These are phyloP conservation scores for Philereme transversata DNA, from an alignment of 2,888 invertebrate species.

Conservation along the genomic window DNA sequence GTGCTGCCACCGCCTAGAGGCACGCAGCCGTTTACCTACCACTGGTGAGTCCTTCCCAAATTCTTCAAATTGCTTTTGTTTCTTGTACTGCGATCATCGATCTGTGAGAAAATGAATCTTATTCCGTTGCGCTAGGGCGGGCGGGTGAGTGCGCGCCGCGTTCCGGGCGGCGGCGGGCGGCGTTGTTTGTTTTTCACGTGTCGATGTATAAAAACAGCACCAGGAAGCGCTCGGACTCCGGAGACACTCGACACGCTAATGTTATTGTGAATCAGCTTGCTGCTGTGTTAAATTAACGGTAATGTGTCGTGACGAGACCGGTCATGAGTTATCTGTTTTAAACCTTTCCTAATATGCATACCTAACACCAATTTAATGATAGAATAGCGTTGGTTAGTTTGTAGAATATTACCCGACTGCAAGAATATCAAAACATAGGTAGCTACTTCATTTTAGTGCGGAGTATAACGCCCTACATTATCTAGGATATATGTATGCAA, in stretches of 20 bases:
- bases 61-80: conserved; percentile 7
- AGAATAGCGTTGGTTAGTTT: too few relatives aligned
- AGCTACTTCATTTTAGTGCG: too few relatives aligned
- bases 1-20: conserved; percentile 62
- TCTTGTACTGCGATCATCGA: conserved; percentile 2
- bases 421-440: too few relatives aligned
- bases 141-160: conserved; percentile 33
- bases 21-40: conserved; percentile 69
- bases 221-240: conserved; percentile 62
- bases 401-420: too few relatives aligned
- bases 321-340: conserved; percentile 11
- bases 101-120: conserved; percentile 37
- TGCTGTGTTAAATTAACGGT: conserved; percentile 32
- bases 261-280: conserved; percentile 45
- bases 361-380: too few relatives aligned
- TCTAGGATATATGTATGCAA: too few relatives aligned
- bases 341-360: too few relatives aligned
- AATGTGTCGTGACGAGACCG: conserved; percentile 27
- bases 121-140: conserved; percentile 38
- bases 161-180: conserved; percentile 57
- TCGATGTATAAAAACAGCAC: conserved; percentile 78
- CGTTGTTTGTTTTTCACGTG: conserved; percentile 79
- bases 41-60: conserved; percentile 56
- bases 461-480: too few relatives aligned
- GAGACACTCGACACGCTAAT: conserved; percentile 61